phyloP scores from a whole-genome alignment of 2,113 vertebrate species.

The Nestor notabilis region DNA sequence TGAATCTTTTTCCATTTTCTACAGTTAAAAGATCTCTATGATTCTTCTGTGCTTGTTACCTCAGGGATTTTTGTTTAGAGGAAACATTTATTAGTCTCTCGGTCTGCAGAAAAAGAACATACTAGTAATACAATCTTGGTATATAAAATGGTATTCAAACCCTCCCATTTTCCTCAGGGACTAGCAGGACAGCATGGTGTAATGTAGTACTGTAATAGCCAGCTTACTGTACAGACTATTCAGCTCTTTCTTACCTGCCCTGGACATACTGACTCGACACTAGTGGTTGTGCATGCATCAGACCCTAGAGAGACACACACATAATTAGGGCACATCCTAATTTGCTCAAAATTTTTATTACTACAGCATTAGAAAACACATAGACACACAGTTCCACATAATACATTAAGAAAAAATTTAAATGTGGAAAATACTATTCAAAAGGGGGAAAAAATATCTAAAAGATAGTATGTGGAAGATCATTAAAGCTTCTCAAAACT shows the following conservation, averaged over 20 bases:
- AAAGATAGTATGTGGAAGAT: background rate
- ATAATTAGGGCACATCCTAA: background rate
- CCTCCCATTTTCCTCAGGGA: background rate
- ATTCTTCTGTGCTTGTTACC: background rate
- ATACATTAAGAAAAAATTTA: background rate
- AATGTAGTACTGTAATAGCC: background rate
- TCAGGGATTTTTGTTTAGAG: background rate
- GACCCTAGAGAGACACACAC: conserved; percentile 51
- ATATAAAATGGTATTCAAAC: background rate
- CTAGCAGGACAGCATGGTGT: background rate
- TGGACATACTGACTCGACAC: conserved; percentile 35
- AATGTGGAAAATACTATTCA: background rate
- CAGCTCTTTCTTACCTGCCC: conserved; percentile 78
- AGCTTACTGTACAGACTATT: background rate
- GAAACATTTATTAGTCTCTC: background rate
- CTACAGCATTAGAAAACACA: background rate
- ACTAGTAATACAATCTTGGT: background rate
- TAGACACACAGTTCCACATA: background rate
- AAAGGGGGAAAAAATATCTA: background rate
- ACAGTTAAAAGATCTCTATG: background rate
- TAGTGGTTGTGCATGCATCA: conserved; percentile 62
- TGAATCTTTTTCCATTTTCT: background rate
- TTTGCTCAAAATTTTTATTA: background rate
- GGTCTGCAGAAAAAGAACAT: background rate
- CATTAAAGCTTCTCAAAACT: background rate